These are phyloP conservation scores for human (Homo sapiens) DNA, from an alignment of 2,113 vertebrate species.

Conservation along the genomic window DNA sequence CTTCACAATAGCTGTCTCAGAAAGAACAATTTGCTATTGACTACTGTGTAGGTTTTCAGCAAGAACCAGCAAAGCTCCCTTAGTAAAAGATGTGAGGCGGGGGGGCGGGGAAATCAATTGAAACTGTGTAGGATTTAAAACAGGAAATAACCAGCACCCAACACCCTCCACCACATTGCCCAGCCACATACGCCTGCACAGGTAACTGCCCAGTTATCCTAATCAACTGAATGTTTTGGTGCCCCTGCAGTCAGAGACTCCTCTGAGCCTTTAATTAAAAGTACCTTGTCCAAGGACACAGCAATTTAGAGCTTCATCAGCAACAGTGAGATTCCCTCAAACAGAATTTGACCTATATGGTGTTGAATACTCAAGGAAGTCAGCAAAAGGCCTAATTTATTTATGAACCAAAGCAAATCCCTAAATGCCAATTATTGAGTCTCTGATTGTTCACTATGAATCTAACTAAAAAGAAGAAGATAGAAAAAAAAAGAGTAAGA, in stretches of 20 bases:
- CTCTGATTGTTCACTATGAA: conserved; percentile 48
- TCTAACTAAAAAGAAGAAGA: background rate
- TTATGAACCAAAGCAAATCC: conserved; percentile 55
- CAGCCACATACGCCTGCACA: background rate
- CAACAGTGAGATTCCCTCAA: conserved; percentile 52
- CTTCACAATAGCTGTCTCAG: conserved; percentile 67
- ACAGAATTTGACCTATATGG: conserved; percentile 43
- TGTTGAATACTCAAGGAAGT: conserved; percentile 59
- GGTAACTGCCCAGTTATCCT: background rate
- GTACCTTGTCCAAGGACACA: conserved; percentile 19
- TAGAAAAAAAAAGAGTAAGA: background rate
- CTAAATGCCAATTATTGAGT: conserved; percentile 42
- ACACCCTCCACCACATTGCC: background rate
- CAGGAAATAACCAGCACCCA: background rate
- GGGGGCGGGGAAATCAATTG: conserved; percentile 35
- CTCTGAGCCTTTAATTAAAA: conserved; percentile 71
- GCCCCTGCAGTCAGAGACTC: background rate
- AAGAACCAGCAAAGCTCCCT: conserved; percentile 66
- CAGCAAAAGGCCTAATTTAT: conserved; percentile 59
- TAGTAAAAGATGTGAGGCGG: conserved; percentile 64
- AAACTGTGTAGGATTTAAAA: conserved; percentile 51
- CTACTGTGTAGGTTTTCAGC: conserved; percentile 68
- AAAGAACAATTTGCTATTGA: conserved; percentile 75
- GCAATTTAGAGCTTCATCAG: conserved; percentile 57
- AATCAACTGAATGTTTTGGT: background rate